Evolutionary conservation across 2,888 invertebrate species (phyloP).

Genomic region (Dugesia japonica): DNA sequence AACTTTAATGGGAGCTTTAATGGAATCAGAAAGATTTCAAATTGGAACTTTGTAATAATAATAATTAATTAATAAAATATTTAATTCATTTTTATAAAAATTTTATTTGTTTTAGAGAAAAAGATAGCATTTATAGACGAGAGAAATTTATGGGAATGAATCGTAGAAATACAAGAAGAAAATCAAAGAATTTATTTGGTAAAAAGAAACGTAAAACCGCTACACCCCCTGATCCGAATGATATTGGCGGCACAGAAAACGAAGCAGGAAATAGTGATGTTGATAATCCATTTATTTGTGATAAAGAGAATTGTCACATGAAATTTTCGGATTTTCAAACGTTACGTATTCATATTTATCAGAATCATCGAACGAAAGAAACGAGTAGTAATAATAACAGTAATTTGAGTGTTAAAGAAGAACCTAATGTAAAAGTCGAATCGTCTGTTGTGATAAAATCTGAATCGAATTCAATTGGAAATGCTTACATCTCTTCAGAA

Average conservation of each 20-base stretch:
- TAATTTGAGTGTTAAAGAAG: background rate
- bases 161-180: background rate
- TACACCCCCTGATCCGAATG: constrained; percentile 2
- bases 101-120: background rate
- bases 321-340: constrained; percentile 2
- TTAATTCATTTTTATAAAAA: too few species aligned
- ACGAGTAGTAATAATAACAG: too few species aligned
- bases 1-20: constrained; percentile 11
- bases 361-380: background rate
- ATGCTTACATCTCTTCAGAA: background rate
- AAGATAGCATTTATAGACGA: constrained; percentile 8
- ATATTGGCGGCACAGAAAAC: background rate
- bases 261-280: constrained; percentile 3
- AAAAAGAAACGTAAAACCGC: constrained; percentile 14
- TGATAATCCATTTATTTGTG: background rate
- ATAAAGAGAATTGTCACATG: constrained; percentile 3
- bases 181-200: constrained; percentile 3
- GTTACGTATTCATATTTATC: background rate
- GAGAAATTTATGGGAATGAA: constrained; percentile 15
- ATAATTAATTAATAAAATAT: too few species aligned
- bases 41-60: constrained; percentile 2
- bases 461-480: constrained; percentile 1
- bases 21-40: constrained; percentile 20
- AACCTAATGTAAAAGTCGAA: background rate
- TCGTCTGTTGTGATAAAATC: background rate